These are phyloP conservation scores for Tetrapedia diversipes DNA, from an alignment of 2,888 invertebrate genomes.

Conservation along the genomic window DNA sequence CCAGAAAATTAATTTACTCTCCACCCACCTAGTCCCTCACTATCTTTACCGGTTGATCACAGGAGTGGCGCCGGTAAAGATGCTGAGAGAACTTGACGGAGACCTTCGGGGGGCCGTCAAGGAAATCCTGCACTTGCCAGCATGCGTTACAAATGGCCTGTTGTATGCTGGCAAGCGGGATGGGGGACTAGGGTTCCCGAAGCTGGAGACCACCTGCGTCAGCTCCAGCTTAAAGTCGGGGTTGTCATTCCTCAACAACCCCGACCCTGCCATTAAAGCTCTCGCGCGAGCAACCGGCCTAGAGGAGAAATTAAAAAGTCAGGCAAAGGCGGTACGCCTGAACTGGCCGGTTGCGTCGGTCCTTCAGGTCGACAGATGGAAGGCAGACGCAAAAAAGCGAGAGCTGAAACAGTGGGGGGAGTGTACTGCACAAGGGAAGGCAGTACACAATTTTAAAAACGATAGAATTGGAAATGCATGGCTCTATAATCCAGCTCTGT, in stretches of 20 bases:
- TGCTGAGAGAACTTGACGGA: not conserved
- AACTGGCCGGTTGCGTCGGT: too few species aligned
- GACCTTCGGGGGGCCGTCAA: conserved; percentile 7
- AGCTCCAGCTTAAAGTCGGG: not conserved
- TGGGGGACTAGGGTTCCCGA: conserved; percentile 8
- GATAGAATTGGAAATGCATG: not conserved
- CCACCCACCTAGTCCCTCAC: conserved; percentile 19
- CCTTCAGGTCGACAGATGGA: too few species aligned
- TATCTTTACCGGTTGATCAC: conserved; percentile 12
- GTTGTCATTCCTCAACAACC: too few species aligned
- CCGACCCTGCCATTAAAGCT: too few species aligned
- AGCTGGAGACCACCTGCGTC: not conserved
- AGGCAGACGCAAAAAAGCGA: too few species aligned
- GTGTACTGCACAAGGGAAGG: too few species aligned
- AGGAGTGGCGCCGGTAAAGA: not conserved
- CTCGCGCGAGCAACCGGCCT: too few species aligned
- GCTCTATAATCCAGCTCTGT: not conserved
- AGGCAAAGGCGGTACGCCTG: too few species aligned
- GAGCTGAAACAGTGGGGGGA: too few species aligned
- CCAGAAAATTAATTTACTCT: conserved; percentile 2
- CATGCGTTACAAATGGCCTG: not conserved
- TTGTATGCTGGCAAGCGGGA: conserved; percentile 6
- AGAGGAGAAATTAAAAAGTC: too few species aligned
- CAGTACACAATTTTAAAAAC: not conserved
- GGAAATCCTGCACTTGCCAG: conserved; percentile 1